phyloP scores from a whole-genome alignment of 2,113 vertebrate species.

The Hemiscyllium ocellatum region DNA sequence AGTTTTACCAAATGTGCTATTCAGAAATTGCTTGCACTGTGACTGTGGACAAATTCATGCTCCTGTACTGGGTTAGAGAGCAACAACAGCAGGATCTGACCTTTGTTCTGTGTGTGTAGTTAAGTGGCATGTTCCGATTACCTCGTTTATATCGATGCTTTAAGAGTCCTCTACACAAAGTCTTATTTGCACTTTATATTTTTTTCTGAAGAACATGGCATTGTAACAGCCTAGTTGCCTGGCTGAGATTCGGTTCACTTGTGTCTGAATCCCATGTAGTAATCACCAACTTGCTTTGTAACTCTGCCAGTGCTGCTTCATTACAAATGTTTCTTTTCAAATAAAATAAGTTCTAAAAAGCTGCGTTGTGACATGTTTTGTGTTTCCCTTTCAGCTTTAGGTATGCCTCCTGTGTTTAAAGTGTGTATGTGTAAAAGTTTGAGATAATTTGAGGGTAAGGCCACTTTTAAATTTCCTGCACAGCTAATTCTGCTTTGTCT shows the following conservation, averaged over 20 bases:
- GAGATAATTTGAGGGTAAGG: not conserved
- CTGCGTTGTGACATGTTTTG: not conserved
- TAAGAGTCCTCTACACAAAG: slow-evolving; percentile 10
- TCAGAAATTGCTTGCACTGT: not conserved
- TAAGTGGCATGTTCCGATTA: slow-evolving; percentile 23
- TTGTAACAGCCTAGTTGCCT: not conserved
- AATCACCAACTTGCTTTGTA: slow-evolving; percentile 11
- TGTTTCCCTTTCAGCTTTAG: not conserved
- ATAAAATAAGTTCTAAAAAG: slow-evolving; percentile 11
- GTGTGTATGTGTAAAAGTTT: not conserved
- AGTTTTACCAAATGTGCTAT: not conserved
- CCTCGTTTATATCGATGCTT: slow-evolving; percentile 21
- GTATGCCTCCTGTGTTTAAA: not conserved
- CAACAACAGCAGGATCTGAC: not conserved
- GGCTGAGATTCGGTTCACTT: not conserved
- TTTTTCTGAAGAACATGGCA: slow-evolving; percentile 1
- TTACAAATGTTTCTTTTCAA: slow-evolving; percentile 8
- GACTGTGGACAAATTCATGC: not conserved
- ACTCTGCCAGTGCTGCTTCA: slow-evolving; percentile 16
- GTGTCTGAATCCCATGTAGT: slow-evolving; percentile 3
- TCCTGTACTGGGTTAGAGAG: not conserved
- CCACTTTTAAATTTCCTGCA: not conserved
- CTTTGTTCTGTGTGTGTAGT: slow-evolving; percentile 27
- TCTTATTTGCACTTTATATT: slow-evolving; percentile 34
- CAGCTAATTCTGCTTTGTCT: not conserved